Conservation (phyloP, 1,140 invertebrate species). For the Penaeus indicus region DNA sequence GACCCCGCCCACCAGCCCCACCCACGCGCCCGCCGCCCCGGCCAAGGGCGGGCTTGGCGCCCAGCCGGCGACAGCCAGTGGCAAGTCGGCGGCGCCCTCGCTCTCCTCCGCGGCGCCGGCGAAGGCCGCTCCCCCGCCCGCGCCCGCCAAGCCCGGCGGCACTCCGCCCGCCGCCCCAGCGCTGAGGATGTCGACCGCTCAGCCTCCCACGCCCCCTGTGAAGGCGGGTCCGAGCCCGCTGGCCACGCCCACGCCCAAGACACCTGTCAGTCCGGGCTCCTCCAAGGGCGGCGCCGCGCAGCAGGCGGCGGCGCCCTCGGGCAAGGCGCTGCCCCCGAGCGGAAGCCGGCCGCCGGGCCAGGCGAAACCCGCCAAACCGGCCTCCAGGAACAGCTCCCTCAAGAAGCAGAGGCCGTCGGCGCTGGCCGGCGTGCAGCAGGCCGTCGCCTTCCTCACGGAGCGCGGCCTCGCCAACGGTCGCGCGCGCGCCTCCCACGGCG, state of each 20-base stretch:
- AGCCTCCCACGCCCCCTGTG: slow-evolving; percentile 30
- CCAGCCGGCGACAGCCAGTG: slow-evolving; percentile 40
- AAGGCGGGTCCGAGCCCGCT: slow-evolving; percentile 3
- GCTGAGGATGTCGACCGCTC: slow-evolving; percentile 33
- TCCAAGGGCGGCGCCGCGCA: not conserved
- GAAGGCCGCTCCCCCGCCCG: slow-evolving; percentile 10
- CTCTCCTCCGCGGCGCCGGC: slow-evolving; percentile 32
- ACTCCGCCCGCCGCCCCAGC: not conserved
- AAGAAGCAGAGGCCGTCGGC: slow-evolving; percentile 52
- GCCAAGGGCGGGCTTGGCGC: slow-evolving; percentile 17
- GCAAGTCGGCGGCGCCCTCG: slow-evolving; percentile 37
- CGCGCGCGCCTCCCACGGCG: not conserved
- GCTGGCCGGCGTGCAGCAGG: slow-evolving; percentile 32
- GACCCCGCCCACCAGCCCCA: slow-evolving; percentile 58
- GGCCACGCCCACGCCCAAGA: not conserved
- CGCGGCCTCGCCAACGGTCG: slow-evolving; percentile 47
- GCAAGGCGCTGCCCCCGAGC: slow-evolving; percentile 38
- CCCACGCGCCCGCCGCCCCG: slow-evolving; percentile 46
- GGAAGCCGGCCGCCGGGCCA: slow-evolving; percentile 19
- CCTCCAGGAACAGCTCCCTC: slow-evolving; percentile 51
- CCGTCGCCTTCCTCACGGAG: slow-evolving; percentile 52
- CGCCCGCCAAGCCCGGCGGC: not conserved
- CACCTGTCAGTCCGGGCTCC: slow-evolving; percentile 6
- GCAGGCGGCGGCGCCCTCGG: not conserved
- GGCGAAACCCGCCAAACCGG: slow-evolving; percentile 43